A percentile compares a stretch with the other conserved stretches of the same genome.
These are phyloP conservation scores for Drosophila sordidula DNA, from an alignment of 2,888 invertebrate species.

Conservation along the genomic window DNA sequence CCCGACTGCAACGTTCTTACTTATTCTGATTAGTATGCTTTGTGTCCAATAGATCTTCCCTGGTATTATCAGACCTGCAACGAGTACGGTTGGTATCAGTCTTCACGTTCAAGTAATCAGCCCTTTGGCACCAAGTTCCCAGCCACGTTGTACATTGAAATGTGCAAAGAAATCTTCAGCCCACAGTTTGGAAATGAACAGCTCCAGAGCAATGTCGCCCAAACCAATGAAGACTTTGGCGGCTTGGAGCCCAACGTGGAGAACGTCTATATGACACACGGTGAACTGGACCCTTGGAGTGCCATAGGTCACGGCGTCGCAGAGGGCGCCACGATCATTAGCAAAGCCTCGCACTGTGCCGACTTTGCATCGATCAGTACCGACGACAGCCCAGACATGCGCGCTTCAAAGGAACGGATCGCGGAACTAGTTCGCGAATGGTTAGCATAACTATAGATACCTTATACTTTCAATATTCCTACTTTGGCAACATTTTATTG, in stretches of 20 bases:
- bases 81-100: slow-evolving; percentile 94
- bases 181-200: slow-evolving; percentile 60
- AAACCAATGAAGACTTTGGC: slow-evolving; percentile 86
- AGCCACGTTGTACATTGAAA: slow-evolving; percentile 66
- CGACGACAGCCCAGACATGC: slow-evolving; percentile 76
- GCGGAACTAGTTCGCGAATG: slow-evolving; percentile 76
- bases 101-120: slow-evolving; percentile 87
- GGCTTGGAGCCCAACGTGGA: slow-evolving; percentile 85
- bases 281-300: slow-evolving; percentile 87
- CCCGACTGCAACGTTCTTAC: too few relatives aligned
- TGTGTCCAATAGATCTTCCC: slow-evolving; percentile 87
- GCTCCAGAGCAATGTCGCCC: slow-evolving; percentile 57
- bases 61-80: slow-evolving; percentile 95
- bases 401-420: slow-evolving; percentile 77
- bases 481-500: not conserved
- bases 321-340: slow-evolving; percentile 75
- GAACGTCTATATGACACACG: slow-evolving; percentile 86
- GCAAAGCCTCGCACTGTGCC: slow-evolving; percentile 78
- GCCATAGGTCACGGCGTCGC: slow-evolving; percentile 85
- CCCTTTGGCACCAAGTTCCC: slow-evolving; percentile 86
- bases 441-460: slow-evolving; percentile 64
- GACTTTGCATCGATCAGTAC: slow-evolving; percentile 79
- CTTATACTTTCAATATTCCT: not conserved
- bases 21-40: not conserved
- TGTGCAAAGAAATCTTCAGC: slow-evolving; percentile 80